Base-by-base conservation (phyloP, 2,888 invertebrate species). In the Antheraea yamamai region DNA sequence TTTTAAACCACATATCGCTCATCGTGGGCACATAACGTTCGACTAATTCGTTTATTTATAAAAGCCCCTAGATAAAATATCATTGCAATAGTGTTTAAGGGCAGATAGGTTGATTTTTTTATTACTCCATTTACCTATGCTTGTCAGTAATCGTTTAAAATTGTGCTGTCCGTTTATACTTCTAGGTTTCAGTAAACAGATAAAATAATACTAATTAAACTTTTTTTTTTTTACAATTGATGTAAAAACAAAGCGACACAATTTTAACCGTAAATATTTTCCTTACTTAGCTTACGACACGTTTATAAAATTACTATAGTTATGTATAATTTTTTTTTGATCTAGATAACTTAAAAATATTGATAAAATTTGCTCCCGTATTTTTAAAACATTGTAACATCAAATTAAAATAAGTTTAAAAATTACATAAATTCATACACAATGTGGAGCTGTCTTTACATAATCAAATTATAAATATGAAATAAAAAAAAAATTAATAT, bases 261-360 rank as follows among this genome's bases (percentile, higher is more conserved):
- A 83, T 83, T 83, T 82, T 82, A 84, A 82, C 82, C 79, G 75
- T 47, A 64, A 64, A 72, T 72, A 76, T 77, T 76, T 82, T 81
- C 26, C 35, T 73, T 79, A 76, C 81, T 82, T 84, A 85, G 77
- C 83, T 81, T 83, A 77, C 86, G 89, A 89, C 83, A 85, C 88
- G 89, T 87, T 81, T 87, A 87, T 86, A 89, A 87, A 80, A 84
- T 83, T 83, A 79, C 81, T 81, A 83, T 77, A 84, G 80, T 82
- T 81, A 82, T 79, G 81, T 47, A 80, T 76, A 82, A 20, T 61
- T 12, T 61, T 88, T 88, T 92, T 93, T 93, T 93, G 93, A 93
- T 93, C 93, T 92, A 91, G 85, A 87, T 84, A 85, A 82, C 85
- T 85, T 84, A 85, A 77, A 39, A 81, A 80, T 55, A 73, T 55